These are phyloP conservation scores for Tupiocoris notatus DNA, from an alignment of 2,888 invertebrate species.

Conservation along the genomic window DNA sequence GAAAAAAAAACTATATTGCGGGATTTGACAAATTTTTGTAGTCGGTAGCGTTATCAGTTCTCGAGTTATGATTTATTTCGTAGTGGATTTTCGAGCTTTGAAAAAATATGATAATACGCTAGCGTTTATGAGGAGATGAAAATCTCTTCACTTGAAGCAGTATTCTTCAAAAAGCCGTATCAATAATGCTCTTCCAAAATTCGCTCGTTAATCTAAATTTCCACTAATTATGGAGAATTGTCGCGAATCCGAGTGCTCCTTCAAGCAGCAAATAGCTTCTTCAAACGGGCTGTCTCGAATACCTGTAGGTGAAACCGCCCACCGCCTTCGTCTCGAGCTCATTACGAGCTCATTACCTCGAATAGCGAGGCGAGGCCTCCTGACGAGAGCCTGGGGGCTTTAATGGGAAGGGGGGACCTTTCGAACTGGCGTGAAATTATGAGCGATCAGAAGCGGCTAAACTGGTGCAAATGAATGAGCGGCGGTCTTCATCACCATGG, in stretches of 20 bases:
- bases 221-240: too few relatives aligned
- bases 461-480: slow-evolving; percentile 35
- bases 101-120: too few relatives aligned
- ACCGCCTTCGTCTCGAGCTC: not conserved
- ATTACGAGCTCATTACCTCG: not conserved
- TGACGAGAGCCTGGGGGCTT: not conserved
- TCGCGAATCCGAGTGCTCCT: not conserved
- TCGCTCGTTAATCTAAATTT: too few relatives aligned
- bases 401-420: not conserved
- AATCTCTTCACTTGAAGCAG: too few relatives aligned
- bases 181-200: too few relatives aligned
- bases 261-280: not conserved
- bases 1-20: too few relatives aligned
- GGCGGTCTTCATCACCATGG: not conserved
- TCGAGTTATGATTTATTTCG: too few relatives aligned
- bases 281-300: not conserved
- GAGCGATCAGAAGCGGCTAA: slow-evolving; percentile 24
- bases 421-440: slow-evolving; percentile 25
- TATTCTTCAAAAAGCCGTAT: too few relatives aligned
- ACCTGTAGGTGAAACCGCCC: not conserved
- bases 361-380: not conserved
- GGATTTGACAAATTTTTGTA: too few relatives aligned
- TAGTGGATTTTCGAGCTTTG: too few relatives aligned
- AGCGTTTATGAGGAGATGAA: too few relatives aligned
- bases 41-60: too few relatives aligned